These are phyloP conservation scores for Ceriagrion tenellum DNA, from an alignment of 2,888 invertebrate genomes.

Conservation along the genomic window DNA sequence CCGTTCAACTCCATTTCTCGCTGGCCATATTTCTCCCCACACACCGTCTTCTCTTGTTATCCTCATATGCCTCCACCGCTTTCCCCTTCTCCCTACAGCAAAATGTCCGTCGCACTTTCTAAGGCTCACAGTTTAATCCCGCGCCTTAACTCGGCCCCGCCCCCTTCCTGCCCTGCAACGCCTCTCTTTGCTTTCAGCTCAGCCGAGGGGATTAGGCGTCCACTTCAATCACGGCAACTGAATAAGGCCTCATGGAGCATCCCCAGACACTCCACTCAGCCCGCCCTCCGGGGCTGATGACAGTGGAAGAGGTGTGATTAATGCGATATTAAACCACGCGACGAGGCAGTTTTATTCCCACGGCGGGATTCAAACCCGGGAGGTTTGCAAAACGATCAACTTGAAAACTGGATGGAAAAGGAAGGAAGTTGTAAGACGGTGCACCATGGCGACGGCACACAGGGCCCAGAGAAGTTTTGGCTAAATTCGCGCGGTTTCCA, in stretches of 20 bases:
- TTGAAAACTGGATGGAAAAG: background rate
- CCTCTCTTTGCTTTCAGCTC: conserved; percentile 42
- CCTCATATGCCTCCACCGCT: background rate
- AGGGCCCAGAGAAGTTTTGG: background rate
- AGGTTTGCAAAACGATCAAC: conserved; percentile 20
- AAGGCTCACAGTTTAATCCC: background rate
- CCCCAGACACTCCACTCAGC: background rate
- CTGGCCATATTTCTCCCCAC: background rate
- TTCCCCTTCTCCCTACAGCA: background rate
- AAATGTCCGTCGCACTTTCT: background rate
- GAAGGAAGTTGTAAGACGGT: background rate
- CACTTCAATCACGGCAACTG: conserved; percentile 51
- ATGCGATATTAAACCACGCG: conserved; percentile 55
- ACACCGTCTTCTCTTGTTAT: background rate
- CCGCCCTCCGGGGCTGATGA: background rate
- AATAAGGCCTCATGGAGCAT: conserved; percentile 23
- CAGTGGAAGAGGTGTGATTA: conserved; percentile 30
- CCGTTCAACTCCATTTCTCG: background rate
- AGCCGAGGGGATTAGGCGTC: conserved; percentile 41
- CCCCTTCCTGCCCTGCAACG: background rate
- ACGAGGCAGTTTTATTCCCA: conserved; percentile 19
- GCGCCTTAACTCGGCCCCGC: background rate
- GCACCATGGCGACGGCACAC: background rate
- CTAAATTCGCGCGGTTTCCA: background rate
- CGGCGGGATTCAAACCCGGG: conserved; percentile 23